Evolutionary conservation across 1,140 invertebrate genomes (phyloP), one percentile per base, ranked within the genome.

Genomic region (Camponotus pennsylvanicus): DNA sequence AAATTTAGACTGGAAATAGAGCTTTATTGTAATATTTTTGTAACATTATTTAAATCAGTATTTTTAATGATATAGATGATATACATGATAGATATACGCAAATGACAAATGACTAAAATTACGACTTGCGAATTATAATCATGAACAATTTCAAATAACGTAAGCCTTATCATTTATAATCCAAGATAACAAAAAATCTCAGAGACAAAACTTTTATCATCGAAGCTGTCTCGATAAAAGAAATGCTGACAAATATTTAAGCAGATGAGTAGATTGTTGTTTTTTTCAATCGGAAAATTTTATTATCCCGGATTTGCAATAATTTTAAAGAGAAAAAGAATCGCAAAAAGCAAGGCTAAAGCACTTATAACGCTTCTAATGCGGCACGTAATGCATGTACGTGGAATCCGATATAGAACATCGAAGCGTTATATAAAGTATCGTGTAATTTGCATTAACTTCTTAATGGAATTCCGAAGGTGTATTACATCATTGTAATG

Each of bases 311-410:
- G 3, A 27, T 18, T 61, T 0, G 18, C 32, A n/a, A 32, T 83
- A 87, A 86, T 37, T n/a, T 52, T 59, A 79, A 78, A 40, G 63
- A 78, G 85, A 75, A 9, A 21, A 55, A 18, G 59, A 86, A 88
- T 73, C 45, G 15, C 13, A 52, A 45, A 32, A 15, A 5, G 13
- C 55, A 13, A n/a, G 52, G 27, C 27, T 64, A 69, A 88, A 55
- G 55, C 45, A 49, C 13, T 49, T 49, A 13, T 89, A 88, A 88
- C 59, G 73, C 87, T 88, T 89, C 88, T 88, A 89, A 89, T 61
- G 55, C 76, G 87, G 86, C 88, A 88, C 67, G 59, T 73, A 78
- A 86, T 66, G 27, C 21, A 63, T 80, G 70, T 18, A 69, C n/a
- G 9, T 75, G 67, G 69, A 55, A 80, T 77, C 21, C 71, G 3